These are phyloP conservation scores for Meda fulgida DNA, from an alignment of 2,797 vertebrate species.

Conservation along the genomic window DNA sequence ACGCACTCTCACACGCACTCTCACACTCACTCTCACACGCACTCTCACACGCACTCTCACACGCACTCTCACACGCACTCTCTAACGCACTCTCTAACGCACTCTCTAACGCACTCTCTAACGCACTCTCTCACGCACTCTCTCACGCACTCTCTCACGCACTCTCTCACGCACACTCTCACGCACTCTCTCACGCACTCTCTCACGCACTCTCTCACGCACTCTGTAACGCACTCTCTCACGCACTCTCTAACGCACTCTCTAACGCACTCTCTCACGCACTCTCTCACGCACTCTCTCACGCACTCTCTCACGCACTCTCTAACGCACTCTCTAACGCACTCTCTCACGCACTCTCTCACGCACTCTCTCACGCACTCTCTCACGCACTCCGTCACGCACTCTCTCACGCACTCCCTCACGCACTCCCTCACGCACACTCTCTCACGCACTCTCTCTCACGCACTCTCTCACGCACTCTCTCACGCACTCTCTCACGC, in stretches of 20 bases:
- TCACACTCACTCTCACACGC: conserved; percentile 66
- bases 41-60: conserved; percentile 67
- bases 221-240: no score
- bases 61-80: conserved; percentile 66
- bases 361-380: conserved; percentile 63
- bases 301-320: conserved; percentile 66
- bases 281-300: conserved; percentile 63
- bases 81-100: not conserved
- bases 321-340: conserved; percentile 66
- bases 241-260: not conserved
- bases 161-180: conserved; percentile 66
- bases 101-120: no score
- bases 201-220: conserved; percentile 67
- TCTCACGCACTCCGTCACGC: no score
- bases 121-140: no score
- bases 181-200: conserved; percentile 68
- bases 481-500: conserved; percentile 67
- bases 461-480: conserved; percentile 42
- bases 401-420: no score
- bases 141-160: conserved; percentile 71
- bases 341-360: conserved; percentile 35
- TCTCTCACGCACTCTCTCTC: conserved; percentile 73
- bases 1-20: conserved; percentile 26
- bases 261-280: no score
- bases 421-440: not conserved